Conservation (phyloP, 2,888 invertebrate species). For the Dasysyrphus albostriatus region DNA sequence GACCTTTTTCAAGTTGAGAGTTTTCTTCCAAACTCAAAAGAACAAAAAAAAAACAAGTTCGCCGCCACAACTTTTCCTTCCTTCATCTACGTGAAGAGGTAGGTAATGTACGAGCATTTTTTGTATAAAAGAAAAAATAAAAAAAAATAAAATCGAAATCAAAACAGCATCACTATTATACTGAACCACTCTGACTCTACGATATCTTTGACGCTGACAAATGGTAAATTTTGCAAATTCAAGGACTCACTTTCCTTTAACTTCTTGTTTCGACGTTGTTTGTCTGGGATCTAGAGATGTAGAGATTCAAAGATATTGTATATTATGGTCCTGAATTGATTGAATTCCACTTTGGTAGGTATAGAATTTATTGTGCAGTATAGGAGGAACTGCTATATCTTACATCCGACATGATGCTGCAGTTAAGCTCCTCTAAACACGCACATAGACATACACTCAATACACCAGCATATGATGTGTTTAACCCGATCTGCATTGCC, state of each 20-base stretch:
- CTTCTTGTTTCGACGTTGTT: constrained; percentile 6
- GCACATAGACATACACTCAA: not conserved
- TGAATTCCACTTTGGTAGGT: constrained; percentile 61
- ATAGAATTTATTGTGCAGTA: constrained; percentile 39
- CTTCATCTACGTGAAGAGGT: not conserved
- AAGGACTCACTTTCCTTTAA: constrained; percentile 57
- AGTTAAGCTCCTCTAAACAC: constrained; percentile 57
- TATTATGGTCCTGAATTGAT: constrained; percentile 68
- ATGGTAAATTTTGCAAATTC: constrained; percentile 69
- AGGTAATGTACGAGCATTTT: not conserved
- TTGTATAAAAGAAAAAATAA: not conserved
- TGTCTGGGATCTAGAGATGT: constrained; percentile 20
- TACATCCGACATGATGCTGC: constrained; percentile 62
- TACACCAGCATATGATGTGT: constrained; percentile 1
- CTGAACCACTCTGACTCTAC: constrained; percentile 29
- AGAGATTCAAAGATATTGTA: constrained; percentile 18
- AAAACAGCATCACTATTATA: constrained; percentile 57
- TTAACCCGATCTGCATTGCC: constrained; percentile 46
- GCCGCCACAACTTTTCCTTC: not conserved
- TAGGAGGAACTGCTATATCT: not conserved
- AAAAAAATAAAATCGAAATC: constrained; percentile 40
- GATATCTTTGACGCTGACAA: constrained; percentile 71
- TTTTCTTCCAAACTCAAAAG: not conserved
- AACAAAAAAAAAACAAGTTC: not conserved
- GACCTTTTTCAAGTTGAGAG: not conserved